Conservation (phyloP, 2,888 invertebrate species). For the Philereme vetulata region DNA sequence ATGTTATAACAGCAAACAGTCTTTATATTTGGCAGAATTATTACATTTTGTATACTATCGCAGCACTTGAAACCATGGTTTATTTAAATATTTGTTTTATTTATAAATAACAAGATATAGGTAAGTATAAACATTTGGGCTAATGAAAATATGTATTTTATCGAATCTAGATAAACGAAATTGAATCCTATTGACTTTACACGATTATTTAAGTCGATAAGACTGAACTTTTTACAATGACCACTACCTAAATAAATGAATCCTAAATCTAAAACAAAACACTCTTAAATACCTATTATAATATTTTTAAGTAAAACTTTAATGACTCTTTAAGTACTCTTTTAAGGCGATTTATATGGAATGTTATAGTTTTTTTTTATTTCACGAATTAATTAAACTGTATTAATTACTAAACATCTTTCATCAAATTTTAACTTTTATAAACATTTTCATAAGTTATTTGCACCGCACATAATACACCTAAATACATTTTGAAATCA, state of each 20-base stretch:
- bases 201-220: slow-evolving; percentile 18
- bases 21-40: slow-evolving; percentile 42
- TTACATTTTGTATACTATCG: slow-evolving; percentile 26
- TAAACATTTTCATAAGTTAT: slow-evolving; percentile 56
- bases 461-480: slow-evolving; percentile 56
- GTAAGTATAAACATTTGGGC: not conserved
- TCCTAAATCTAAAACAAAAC: slow-evolving; percentile 38
- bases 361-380: slow-evolving; percentile 32
- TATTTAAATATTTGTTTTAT: not conserved
- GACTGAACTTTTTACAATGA: slow-evolving; percentile 25
- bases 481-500: slow-evolving; percentile 52
- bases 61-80: slow-evolving; percentile 8
- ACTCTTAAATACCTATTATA: slow-evolving; percentile 20
- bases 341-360: slow-evolving; percentile 40
- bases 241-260: slow-evolving; percentile 24
- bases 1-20: slow-evolving; percentile 36
- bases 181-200: slow-evolving; percentile 14
- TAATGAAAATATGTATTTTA: not conserved
- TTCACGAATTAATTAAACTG: slow-evolving; percentile 48
- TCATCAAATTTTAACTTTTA: slow-evolving; percentile 51
- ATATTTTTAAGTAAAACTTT: slow-evolving; percentile 32
- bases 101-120: not conserved
- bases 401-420: slow-evolving; percentile 51
- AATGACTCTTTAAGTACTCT: slow-evolving; percentile 38
- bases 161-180: not conserved